Evolutionary conservation across 2,113 vertebrate species (phyloP), one percentile per base, ranked within the genome.

Genomic region (Astatoreochromis straeleni): DNA sequence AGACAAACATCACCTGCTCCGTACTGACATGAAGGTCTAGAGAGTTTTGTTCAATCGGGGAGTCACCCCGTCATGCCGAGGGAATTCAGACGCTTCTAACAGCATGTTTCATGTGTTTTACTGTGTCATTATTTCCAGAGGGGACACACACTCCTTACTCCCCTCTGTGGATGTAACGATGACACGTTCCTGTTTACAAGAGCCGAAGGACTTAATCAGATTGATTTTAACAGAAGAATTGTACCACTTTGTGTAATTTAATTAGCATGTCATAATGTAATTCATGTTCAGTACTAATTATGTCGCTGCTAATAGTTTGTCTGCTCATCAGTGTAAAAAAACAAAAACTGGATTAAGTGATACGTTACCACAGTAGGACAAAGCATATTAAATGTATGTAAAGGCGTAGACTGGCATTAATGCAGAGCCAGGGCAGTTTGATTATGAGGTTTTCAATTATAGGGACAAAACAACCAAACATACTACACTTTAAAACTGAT

Each of bases 241-340:
- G 82, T 88, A 90, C 83, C 81, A 92, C 51, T 91, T 88, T 91
- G 60, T 93, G 21, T 87, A 83, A 78, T 90, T 89, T 86, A 85
- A 60, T 65, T 68, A 86, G 87, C 92, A 88, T 87, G 90, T 70
- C 38, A 33, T 79, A 45, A 78, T 60, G 17, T 45, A 73, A 85
- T 63, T 45, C 49, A 55, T 53, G 86, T 78, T 57, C 54, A 84
- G 49, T 54, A 53, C 78, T 58, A 45, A 33, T 68, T 26, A 63
- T 85, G 19, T 16, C 2, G 8, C 70, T 81, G 63, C 26, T 81
- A 4, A 54, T 57, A 33, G 31, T 82, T 84, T 53, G 17, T 51
- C n/a, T 70, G 6, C 42, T 68, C 5, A 45, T 31, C 17, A 51
- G 8, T 45, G 4, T n/a, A 11, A 63, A 7, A 6, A 16, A 58